Conservation (phyloP, 92 coral and sea anemone genomes). For the Palythoa caribaeorum region DNA sequence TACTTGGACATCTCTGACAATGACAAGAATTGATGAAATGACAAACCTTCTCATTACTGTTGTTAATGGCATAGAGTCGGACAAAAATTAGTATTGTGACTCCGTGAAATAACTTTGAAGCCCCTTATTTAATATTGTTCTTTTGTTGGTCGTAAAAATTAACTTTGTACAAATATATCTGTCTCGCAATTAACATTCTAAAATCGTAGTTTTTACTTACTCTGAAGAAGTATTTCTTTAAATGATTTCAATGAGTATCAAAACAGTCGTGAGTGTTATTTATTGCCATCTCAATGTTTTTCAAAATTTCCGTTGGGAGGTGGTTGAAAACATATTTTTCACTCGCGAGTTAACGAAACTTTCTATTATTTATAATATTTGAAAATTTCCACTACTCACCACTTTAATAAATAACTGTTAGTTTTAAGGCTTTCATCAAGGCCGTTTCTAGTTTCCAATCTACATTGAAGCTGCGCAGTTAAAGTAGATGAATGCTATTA, state of each 20-base stretch:
- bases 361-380: not conserved
- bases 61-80: slow-evolving; percentile 40
- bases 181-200: not conserved
- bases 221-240: not conserved
- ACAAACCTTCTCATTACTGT: slow-evolving; percentile 26
- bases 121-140: slow-evolving; percentile 6
- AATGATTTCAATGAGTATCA: not conserved
- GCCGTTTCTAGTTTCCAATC: not conserved
- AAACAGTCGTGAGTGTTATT: not conserved
- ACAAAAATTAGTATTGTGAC: slow-evolving; percentile 4
- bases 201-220: not conserved
- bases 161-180: slow-evolving; percentile 6
- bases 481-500: slow-evolving; percentile 3
- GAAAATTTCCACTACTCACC: not conserved
- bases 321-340: not conserved
- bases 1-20: slow-evolving; percentile 23
- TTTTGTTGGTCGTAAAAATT: not conserved
- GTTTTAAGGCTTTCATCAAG: not conserved
- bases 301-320: not conserved
- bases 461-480: not conserved
- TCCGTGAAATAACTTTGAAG: slow-evolving; percentile 4
- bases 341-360: not conserved
- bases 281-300: not conserved
- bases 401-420: not conserved
- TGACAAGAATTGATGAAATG: slow-evolving; percentile 29